phyloP scores from a whole-genome alignment of 2,888 invertebrate species.

The Leuctra nigra region DNA sequence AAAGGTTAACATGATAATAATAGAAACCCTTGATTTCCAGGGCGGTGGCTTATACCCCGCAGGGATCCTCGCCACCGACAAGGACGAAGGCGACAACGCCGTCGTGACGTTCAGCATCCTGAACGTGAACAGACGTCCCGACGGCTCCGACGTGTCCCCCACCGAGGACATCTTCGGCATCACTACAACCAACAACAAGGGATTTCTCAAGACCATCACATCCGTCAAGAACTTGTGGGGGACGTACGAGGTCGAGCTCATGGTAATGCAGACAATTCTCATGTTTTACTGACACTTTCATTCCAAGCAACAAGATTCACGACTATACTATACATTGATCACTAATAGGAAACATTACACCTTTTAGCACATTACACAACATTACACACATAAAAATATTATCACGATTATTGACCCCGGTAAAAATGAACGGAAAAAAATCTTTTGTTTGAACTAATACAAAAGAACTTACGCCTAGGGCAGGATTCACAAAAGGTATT shows the following conservation, averaged over 20 bases:
- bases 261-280: neutral
- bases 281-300: neutral
- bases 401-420: no score
- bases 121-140: neutral
- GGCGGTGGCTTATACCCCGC: neutral
- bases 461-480: no score
- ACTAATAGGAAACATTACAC: no score
- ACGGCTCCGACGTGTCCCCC: neutral
- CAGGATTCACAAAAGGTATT: no score
- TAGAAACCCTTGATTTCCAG: no score
- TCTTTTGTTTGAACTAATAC: no score
- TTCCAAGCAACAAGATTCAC: no score
- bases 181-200: neutral
- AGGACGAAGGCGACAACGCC: constrained; percentile 49
- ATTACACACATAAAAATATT: no score
- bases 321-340: no score
- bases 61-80: constrained; percentile 37
- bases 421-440: no score
- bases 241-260: neutral
- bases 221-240: neutral
- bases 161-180: neutral
- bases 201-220: neutral
- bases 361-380: no score
- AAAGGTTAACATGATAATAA: no score
- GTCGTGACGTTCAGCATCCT: constrained; percentile 25